Base-by-base conservation (phyloP, 1,140 invertebrate genomes). In the Neoseiulus cucumeris region DNA sequence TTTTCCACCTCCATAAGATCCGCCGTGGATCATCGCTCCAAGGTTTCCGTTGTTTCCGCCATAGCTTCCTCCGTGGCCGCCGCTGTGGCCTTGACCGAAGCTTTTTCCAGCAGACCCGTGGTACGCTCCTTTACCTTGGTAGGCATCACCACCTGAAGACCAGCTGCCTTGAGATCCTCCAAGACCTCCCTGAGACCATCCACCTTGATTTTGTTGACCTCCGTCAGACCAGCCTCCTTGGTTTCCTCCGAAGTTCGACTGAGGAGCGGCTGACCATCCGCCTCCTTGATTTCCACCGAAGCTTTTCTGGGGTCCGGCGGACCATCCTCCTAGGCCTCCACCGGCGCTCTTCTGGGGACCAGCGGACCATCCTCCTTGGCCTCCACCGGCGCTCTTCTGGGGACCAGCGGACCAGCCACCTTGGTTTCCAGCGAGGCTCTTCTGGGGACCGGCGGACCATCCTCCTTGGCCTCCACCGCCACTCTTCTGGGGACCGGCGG, bases 31-130 rank as follows among this genome's bases (percentile, higher is more conserved):
- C 51, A 59, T 59, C 12, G 51, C 51, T 18, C 51, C 51, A 25
- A 59, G 51, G 22, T 59, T 59, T 20, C 51, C 51, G 51, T 59
- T 12, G 51, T 59, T 59, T n/a, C 51, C 51, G 14, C 51, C 22
- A 25, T 59, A 59, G 51, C 51, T 59, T 14, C 51, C 51, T 9
- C 51, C 51, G 22, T 59, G 51, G 14, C 51, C 51, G 6, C 51
- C 51, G 25, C 33, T 25, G 9, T 59, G 51, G 14, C 51, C 51
- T 25, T 59, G 51, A 29, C 22, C 51, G 33, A 59, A 59, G 51
- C 51, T 59, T 25, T 25, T 59, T 25, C 51, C 51, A 2, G 51
- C 51, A 59, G 51, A 59, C 14, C 51, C 51, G 25, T 59, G 51
- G 22, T 59, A 59, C 1, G 51, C 51, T 14, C 51, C 51, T 59